Percentiles rank a stretch among this genome's conserved stretches.
Conservation (phyloP, 2,797 vertebrate species). For the Hypotaenidia philippensis region DNA sequence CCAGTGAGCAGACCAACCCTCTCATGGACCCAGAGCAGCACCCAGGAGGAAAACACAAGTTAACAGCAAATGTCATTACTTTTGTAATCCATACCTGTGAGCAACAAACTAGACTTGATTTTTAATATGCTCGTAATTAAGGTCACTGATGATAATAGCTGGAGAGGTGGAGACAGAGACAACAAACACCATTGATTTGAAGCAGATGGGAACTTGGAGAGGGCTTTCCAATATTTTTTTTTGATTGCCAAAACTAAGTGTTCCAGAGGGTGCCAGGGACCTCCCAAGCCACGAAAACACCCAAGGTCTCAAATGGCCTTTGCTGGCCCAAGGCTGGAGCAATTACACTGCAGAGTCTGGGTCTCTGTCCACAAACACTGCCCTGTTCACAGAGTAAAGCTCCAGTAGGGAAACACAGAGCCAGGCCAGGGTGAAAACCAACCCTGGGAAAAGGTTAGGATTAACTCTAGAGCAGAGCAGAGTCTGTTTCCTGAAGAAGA, state of each 20-base stretch:
- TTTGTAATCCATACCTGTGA: not conserved
- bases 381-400: not conserved
- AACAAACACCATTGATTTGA: constrained; percentile 70
- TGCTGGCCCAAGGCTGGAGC: not conserved
- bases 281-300: not conserved
- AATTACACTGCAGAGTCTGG: not conserved
- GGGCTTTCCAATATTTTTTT: not conserved
- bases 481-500: not conserved
- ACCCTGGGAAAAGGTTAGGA: not conserved
- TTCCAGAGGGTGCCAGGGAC: not conserved
- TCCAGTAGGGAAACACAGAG: not conserved
- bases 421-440: not conserved
- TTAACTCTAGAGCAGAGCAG: not conserved
- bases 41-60: not conserved
- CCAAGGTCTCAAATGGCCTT: not conserved
- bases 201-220: constrained; percentile 65
- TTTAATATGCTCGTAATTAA: not conserved
- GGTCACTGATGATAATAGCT: constrained; percentile 22
- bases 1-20: not conserved
- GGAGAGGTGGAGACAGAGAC: constrained; percentile 21
- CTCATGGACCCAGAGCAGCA: not conserved
- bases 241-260: not conserved
- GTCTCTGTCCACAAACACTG: not conserved
- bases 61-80: not conserved
- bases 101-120: not conserved